A percentile compares a stretch with the other conserved stretches of the same genome.
Conservation (phyloP, 2,797 vertebrate species). For the Catostomus latipinnis region DNA sequence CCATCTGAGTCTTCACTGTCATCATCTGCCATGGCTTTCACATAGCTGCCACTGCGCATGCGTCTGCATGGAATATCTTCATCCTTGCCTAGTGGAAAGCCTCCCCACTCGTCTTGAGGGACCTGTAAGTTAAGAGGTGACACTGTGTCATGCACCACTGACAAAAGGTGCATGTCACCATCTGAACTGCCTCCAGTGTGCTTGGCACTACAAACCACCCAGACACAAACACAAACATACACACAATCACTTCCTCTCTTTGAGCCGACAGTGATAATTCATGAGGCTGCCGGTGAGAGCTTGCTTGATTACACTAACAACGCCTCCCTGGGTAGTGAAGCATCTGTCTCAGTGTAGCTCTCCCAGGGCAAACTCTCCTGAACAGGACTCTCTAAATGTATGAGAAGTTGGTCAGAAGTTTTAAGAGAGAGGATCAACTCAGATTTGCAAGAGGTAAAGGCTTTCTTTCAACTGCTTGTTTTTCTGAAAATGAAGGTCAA, state of each 20-base stretch:
- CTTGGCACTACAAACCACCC: not conserved
- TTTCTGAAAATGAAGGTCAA: conserved; percentile 8
- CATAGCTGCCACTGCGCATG: conserved; percentile 90
- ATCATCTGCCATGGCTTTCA: conserved; percentile 91
- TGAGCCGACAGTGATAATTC: conserved; percentile 60
- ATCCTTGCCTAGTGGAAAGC: conserved; percentile 81
- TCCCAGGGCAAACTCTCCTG: conserved; percentile 42
- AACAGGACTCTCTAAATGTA: conserved; percentile 30
- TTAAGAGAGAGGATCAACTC: not conserved
- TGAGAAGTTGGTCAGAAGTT: not conserved
- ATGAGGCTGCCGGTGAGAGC: conserved; percentile 56
- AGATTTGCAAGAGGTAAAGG: not conserved
- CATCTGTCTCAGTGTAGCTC: conserved; percentile 61
- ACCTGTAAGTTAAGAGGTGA: conserved; percentile 72
- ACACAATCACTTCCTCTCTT: conserved; percentile 30
- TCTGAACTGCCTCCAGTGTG: conserved; percentile 6
- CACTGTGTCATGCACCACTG: conserved; percentile 21
- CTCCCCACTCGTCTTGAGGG: conserved; percentile 87
- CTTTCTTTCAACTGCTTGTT: conserved; percentile 4
- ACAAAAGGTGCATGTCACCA: not conserved
- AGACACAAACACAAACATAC: conserved; percentile 17
- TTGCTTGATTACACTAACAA: conserved; percentile 61
- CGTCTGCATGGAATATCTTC: conserved; percentile 88
- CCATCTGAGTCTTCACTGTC: conserved; percentile 88
- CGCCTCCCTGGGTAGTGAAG: conserved; percentile 55